Percentiles rank a stretch among this genome's conserved stretches.
phyloP scores from a whole-genome alignment of 2,113 vertebrate species.

The Cavia aperea region DNA sequence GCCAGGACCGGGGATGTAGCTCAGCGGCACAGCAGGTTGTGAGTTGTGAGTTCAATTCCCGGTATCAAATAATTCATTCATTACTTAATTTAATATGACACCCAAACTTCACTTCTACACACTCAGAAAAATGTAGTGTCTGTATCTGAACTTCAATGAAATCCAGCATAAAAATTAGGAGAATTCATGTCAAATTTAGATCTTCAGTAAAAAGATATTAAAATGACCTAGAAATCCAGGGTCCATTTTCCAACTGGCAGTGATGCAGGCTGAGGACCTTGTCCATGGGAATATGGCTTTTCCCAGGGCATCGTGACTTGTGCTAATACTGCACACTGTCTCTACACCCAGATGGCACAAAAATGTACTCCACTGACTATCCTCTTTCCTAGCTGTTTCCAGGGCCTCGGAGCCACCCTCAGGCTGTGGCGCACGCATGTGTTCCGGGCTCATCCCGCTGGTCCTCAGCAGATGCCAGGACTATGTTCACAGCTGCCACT shows the following conservation, averaged over 20 bases:
- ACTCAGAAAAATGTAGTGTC: not conserved
- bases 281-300: accelerated
- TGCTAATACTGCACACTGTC: not conserved
- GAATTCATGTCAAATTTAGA: not conserved
- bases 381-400: not conserved
- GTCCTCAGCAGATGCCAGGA: not conserved
- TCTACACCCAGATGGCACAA: not conserved
- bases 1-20: too few species aligned
- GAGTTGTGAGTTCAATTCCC: too few species aligned
- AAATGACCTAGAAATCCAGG: not conserved
- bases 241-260: not conserved
- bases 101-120: not conserved
- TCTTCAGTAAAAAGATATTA: not conserved
- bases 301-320: not conserved
- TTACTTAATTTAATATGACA: too few species aligned
- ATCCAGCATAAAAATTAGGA: not conserved
- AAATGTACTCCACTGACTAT: not conserved
- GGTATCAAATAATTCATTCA: too few species aligned
- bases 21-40: too few species aligned
- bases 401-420: not conserved
- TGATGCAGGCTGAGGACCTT: not conserved
- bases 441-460: not conserved
- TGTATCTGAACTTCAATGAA: not conserved
- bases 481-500: not conserved
- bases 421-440: not conserved